These are phyloP conservation scores for Rattus rattus DNA, from an alignment of 2,113 vertebrate species.

Conservation along the genomic window DNA sequence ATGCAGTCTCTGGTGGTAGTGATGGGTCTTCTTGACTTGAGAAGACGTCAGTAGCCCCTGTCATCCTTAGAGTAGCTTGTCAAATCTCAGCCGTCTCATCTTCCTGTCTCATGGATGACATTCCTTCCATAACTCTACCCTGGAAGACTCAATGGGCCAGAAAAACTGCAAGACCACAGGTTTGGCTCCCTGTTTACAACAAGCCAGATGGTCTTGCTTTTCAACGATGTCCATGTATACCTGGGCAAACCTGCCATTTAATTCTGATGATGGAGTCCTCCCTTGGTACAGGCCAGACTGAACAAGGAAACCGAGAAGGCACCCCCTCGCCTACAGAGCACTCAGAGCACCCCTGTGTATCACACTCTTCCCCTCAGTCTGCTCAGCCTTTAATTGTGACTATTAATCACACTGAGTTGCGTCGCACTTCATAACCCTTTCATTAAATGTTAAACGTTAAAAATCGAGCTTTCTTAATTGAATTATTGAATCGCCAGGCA, in stretches of 20 bases:
- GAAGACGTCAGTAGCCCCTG: neutral
- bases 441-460: conserved; percentile 80
- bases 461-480: conserved; percentile 80
- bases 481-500: conserved; percentile 78
- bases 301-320: neutral
- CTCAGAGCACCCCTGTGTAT: neutral
- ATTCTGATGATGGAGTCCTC: neutral
- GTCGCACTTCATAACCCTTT: conserved; percentile 78
- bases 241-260: neutral
- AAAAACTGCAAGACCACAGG: neutral
- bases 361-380: conserved; percentile 34
- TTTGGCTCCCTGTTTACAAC: neutral
- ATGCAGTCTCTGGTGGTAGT: neutral
- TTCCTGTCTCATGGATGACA: neutral
- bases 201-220: neutral
- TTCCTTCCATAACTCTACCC: neutral
- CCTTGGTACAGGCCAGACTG: neutral
- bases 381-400: conserved; percentile 78
- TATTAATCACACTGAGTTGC: conserved; percentile 78
- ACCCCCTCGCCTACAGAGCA: neutral
- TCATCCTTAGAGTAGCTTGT: neutral
- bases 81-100: neutral
- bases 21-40: neutral
- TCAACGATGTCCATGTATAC: too few relatives aligned
- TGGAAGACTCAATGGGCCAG: neutral